Evolutionary conservation across 2,797 vertebrate genomes (phyloP), one percentile per base, ranked within the genome.

Genomic region (Tauraco hartlaubi): DNA sequence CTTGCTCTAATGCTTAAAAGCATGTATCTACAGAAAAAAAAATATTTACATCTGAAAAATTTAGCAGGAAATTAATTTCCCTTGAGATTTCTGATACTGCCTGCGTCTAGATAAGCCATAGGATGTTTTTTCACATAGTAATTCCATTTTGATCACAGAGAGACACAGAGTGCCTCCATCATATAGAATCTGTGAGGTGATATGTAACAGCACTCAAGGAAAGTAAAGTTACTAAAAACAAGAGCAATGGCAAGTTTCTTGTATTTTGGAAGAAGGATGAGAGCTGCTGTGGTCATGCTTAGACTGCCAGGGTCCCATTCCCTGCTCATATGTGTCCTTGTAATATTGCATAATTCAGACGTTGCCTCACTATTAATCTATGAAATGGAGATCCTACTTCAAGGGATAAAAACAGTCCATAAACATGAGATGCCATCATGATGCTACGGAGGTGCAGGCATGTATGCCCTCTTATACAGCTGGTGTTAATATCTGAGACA

Each of bases 1-100:
- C 31, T 86, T 88, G 71, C 22, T 87, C 52, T 86, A 94, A 87
- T 23, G 43, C 20, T 92, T 88, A 71, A 95, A 88, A 82, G 20
- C 19, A 68, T 2, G 6, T 56, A 76, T 63, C 52, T 76, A 66
- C 26, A 62, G 21, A 41, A 63, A 73, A 61, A 58, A 51, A 54
- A 48, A 59, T 61, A 63, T 26, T 77, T 59, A 52, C 2, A 2
- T 54, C 62, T 49, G 76, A 90, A 90, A 84, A 86, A 84, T 46
- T 39, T 31, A 81, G 4, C 48, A 93, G 37, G 26, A 85, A 88
- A 48, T 87, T 55, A 54, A 41, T 82, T 93, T 88, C 55, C 52
- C 25, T 78, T 79, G 55, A 78, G 63, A 79, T 67, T 86, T 67
- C 59, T 92, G n/a, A 31, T 64, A 63, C 63, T 86, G 63, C n/a